A percentile compares a stretch with the other conserved stretches of the same genome.
Evolutionary conservation across 2,797 vertebrate genomes (phyloP).

Genomic region (Myoxocephalus aenaeus): DNA sequence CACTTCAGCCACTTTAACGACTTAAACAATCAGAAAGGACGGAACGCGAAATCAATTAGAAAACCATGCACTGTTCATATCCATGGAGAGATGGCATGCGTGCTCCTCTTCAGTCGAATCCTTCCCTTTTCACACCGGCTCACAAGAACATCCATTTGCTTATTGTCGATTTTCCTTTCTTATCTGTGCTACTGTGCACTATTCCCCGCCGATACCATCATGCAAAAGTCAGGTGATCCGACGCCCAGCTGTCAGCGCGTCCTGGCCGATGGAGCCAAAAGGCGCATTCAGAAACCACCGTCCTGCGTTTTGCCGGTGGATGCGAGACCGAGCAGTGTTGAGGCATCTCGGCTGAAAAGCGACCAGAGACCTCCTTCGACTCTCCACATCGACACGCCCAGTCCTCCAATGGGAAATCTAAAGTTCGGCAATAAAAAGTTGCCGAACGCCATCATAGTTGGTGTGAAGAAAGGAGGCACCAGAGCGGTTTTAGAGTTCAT

Average conservation of each 20-base stretch:
- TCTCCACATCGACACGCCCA: slow-evolving; percentile 58
- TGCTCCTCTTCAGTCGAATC: slow-evolving; percentile 86
- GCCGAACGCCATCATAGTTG: slow-evolving; percentile 91
- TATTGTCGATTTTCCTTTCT: slow-evolving; percentile 87
- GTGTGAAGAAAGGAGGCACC: slow-evolving; percentile 93
- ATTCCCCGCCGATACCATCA: slow-evolving; percentile 81
- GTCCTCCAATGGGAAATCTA: slow-evolving; percentile 66
- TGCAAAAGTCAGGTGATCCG: slow-evolving; percentile 78
- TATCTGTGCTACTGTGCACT: slow-evolving; percentile 89
- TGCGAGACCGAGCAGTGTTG: slow-evolving; percentile 37
- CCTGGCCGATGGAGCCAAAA: slow-evolving; percentile 76
- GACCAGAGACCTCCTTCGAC: slow-evolving; percentile 47
- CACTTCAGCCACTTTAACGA: neutral
- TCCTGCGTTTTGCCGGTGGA: slow-evolving; percentile 74
- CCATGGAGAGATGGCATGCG: slow-evolving; percentile 92
- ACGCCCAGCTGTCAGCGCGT: slow-evolving; percentile 79
- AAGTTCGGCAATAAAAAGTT: slow-evolving; percentile 89
- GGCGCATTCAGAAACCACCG: slow-evolving; percentile 85
- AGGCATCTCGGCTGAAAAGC: slow-evolving; percentile 41
- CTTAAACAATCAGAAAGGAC: slow-evolving; percentile 41
- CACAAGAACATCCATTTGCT: slow-evolving; percentile 85
- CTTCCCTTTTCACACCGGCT: slow-evolving; percentile 86
- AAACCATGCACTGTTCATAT: slow-evolving; percentile 77
- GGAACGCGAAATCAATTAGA: slow-evolving; percentile 51
- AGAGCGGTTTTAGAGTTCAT: slow-evolving; percentile 94